phyloP scores from a whole-genome alignment of 2,113 vertebrate genomes.

The Nothocercus julius region DNA sequence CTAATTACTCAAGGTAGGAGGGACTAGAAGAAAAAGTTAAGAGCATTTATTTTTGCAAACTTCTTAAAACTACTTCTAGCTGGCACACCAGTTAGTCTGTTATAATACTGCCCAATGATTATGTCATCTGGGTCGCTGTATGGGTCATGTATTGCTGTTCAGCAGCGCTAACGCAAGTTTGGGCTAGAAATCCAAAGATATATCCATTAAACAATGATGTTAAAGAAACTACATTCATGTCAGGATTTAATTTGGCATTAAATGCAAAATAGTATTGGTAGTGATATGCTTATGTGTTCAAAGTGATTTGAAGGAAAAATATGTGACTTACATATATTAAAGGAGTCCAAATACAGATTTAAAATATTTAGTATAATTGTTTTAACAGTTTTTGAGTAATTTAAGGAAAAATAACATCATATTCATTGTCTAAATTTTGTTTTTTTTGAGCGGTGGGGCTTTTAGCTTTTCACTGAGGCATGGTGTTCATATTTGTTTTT shows the following conservation, averaged over 20 bases:
- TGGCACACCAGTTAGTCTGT: neutral
- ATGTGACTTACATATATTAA: neutral
- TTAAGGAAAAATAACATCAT: neutral
- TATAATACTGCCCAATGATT: neutral
- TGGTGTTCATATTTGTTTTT: neutral
- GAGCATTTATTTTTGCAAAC: neutral
- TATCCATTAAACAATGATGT: neutral
- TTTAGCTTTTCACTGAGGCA: neutral
- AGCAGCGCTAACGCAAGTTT: neutral
- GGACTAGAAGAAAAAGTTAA: constrained; percentile 19
- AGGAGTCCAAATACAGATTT: neutral
- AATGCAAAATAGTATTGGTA: neutral
- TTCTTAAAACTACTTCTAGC: neutral
- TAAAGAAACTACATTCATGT: neutral
- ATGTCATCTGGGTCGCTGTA: neutral
- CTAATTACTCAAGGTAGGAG: constrained; percentile 56
- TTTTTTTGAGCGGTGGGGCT: neutral
- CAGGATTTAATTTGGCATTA: too few relatives aligned
- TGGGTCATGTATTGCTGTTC: neutral
- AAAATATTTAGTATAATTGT: neutral
- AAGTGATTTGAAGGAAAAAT: neutral
- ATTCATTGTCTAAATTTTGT: neutral
- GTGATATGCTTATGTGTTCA: neutral
- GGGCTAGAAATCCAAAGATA: neutral
- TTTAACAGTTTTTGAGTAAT: neutral